phyloP scores from a whole-genome alignment of 2,113 vertebrate genomes.

The Alethe diademata region DNA sequence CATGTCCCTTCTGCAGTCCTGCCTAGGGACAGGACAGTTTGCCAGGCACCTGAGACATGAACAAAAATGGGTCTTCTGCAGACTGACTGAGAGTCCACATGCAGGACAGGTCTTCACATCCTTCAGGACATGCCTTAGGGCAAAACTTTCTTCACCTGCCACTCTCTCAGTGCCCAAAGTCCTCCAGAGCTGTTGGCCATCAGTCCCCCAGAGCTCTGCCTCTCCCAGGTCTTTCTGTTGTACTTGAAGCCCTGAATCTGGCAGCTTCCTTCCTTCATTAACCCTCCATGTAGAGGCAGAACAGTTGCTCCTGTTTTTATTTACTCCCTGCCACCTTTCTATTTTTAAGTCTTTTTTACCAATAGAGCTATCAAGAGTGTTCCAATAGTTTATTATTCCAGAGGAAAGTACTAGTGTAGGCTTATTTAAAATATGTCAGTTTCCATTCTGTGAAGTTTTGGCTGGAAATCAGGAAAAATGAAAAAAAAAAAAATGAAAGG shows the following conservation, averaged over 20 bases:
- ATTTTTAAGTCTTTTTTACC: not conserved
- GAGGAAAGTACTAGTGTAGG: not conserved
- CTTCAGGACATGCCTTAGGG: not conserved
- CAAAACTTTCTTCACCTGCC: not conserved
- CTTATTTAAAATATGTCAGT: not conserved
- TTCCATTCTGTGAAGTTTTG: not conserved
- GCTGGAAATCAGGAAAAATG: not conserved
- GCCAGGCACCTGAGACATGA: not conserved
- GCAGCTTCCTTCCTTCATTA: not conserved
- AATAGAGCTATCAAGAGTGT: not conserved
- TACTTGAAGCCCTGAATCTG: not conserved
- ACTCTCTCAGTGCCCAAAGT: not conserved
- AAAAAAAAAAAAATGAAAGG: not conserved
- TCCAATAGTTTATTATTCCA: not conserved
- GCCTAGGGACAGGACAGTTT: not conserved
- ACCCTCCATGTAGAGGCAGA: not conserved
- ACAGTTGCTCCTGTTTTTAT: not conserved
- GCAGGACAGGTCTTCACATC: not conserved
- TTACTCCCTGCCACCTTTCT: not conserved
- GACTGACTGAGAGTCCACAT: fast-evolving
- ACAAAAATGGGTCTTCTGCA: not conserved
- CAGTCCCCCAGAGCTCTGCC: not conserved
- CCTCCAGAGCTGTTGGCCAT: not conserved
- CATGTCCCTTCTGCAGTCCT: not conserved
- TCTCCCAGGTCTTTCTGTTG: not conserved